A percentile compares a stretch with the other conserved stretches of the same genome.
Conservation (phyloP, 1,140 invertebrate species). For the Drosophila repletoides region DNA sequence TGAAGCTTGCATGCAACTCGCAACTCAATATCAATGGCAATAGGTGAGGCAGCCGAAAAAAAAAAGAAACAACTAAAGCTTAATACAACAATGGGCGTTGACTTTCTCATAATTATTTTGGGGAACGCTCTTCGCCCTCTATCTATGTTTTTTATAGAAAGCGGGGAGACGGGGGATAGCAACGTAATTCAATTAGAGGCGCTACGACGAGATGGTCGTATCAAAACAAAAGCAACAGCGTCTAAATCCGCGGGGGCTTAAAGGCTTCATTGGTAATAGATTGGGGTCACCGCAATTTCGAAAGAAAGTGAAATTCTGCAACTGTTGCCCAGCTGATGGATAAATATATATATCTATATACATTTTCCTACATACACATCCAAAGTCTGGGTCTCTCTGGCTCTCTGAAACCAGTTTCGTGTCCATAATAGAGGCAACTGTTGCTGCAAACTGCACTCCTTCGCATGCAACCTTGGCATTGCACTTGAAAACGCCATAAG, state of each 20-base stretch:
- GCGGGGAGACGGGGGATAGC: not conserved
- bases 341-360: no score
- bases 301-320: conserved; percentile 80
- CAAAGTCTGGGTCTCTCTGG: not conserved
- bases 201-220: conserved; percentile 22
- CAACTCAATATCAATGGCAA: conserved; percentile 29
- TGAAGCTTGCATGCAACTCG: conserved; percentile 5
- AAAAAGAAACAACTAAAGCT: conserved; percentile 20
- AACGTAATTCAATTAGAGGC: conserved; percentile 75
- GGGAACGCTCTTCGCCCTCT: not conserved
- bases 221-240: conserved; percentile 63
- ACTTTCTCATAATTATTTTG: conserved; percentile 74
- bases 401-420: conserved; percentile 48
- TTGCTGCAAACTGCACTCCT: conserved; percentile 13
- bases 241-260: conserved; percentile 47
- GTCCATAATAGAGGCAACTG: conserved; percentile 67
- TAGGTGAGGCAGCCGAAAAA: conserved; percentile 37
- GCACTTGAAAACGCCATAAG: conserved; percentile 71
- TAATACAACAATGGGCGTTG: conserved; percentile 63
- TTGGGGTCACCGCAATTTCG: conserved; percentile 73
- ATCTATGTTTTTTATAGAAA: not conserved
- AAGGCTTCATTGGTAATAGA: conserved; percentile 55
- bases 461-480: conserved; percentile 67
- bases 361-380: no score
- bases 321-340: conserved; percentile 62